These are phyloP conservation scores for Etheostoma spectabile DNA, from an alignment of 2,113 vertebrate genomes.

Conservation along the genomic window DNA sequence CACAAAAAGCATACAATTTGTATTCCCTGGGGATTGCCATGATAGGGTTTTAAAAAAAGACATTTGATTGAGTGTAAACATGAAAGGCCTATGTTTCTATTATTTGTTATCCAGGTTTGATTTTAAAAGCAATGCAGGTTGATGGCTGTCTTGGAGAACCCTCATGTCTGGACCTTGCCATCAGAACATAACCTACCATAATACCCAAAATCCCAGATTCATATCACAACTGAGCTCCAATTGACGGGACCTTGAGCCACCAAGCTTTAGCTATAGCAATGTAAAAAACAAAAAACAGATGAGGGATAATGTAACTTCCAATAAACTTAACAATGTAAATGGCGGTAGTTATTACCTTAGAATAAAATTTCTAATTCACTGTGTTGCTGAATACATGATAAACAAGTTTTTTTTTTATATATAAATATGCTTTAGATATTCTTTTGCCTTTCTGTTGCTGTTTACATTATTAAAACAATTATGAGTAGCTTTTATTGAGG, in stretches of 20 bases:
- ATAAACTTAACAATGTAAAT: slow-evolving; percentile 7
- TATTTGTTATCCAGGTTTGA: background rate
- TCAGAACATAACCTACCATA: background rate
- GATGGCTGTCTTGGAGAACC: background rate
- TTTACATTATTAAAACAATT: slow-evolving; percentile 21
- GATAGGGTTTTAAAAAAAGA: background rate
- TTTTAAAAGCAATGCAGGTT: slow-evolving; percentile 6
- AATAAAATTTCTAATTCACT: background rate
- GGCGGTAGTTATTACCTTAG: slow-evolving; percentile 7
- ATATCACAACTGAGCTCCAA: background rate
- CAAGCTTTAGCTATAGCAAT: background rate
- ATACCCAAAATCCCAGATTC: background rate
- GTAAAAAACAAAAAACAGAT: background rate
- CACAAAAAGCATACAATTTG: background rate
- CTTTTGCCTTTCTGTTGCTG: slow-evolving; percentile 13
- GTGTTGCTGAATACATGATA: background rate
- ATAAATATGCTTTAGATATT: background rate
- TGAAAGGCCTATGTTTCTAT: background rate
- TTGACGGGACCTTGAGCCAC: background rate
- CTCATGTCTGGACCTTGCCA: background rate
- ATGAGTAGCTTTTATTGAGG: slow-evolving; percentile 1
- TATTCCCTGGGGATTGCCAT: background rate
- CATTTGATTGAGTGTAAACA: background rate
- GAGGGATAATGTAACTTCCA: background rate
- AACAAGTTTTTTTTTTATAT: background rate